phyloP scores from a whole-genome alignment of 2,888 invertebrate species.

The Drosophila putrida region DNA sequence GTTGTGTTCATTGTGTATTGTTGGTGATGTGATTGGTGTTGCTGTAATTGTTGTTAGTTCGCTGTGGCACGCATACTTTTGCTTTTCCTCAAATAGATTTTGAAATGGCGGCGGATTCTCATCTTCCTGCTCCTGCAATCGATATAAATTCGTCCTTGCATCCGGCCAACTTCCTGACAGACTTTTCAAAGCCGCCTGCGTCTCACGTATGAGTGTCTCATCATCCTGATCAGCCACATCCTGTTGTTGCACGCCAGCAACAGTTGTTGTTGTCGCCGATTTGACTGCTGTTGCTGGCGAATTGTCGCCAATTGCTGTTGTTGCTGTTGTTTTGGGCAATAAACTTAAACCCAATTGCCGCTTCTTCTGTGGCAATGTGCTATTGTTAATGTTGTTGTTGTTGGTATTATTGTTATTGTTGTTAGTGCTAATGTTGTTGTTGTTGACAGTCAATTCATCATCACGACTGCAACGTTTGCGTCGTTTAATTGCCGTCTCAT shows the following conservation, averaged over 20 bases:
- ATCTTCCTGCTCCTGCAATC: conserved; percentile 90
- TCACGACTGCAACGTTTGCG: conserved; percentile 85
- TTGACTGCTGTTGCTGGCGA: conserved; percentile 5
- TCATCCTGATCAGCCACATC: conserved; percentile 88
- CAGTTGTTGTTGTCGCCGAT: conserved; percentile 2
- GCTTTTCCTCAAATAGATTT: conserved; percentile 93
- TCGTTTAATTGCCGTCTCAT: conserved; percentile 84
- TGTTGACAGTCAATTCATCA: conserved; percentile 78
- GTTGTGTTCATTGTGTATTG: too few relatives aligned
- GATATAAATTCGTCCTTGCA: conserved; percentile 88
- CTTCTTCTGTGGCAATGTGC: conserved; percentile 83
- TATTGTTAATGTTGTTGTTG: conserved; percentile 57
- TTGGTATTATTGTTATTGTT: conserved; percentile 61
- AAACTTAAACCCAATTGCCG: conserved; percentile 65
- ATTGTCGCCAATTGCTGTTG: conserved; percentile 25
- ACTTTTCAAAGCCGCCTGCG: conserved; percentile 94
- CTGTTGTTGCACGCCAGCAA: conserved; percentile 20
- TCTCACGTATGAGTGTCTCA: conserved; percentile 94
- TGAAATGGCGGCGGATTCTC: conserved; percentile 93
- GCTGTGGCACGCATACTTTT: conserved; percentile 84
- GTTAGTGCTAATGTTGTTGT: conserved; percentile 68
- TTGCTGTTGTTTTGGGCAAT: conserved; percentile 32
- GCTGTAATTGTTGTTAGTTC: conserved; percentile 14
- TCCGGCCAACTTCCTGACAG: conserved; percentile 94
- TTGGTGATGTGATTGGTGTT: neutral